These are phyloP conservation scores for Lomographa bimaculata DNA, from an alignment of 2,888 invertebrate genomes.

Conservation along the genomic window DNA sequence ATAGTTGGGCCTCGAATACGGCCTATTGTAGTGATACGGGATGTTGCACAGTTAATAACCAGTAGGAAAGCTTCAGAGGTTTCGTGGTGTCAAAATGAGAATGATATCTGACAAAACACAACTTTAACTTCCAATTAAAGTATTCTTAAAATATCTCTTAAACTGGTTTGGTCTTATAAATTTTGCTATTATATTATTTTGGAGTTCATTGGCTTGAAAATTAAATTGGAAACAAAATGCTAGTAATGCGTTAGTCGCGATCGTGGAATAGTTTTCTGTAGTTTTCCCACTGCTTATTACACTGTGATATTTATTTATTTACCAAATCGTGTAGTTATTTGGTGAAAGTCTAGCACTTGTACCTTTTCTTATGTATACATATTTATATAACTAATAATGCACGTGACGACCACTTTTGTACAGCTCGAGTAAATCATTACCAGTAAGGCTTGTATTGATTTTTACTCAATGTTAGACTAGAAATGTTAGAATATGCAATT, in stretches of 20 bases:
- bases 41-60: conserved; percentile 3
- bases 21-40: conserved; percentile 13
- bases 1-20: conserved; percentile 9
- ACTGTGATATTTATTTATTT: conserved; percentile 31
- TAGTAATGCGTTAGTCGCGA: too few relatives aligned
- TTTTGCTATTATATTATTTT: too few relatives aligned
- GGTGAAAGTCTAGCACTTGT: conserved; percentile 32
- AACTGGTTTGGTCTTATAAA: too few relatives aligned
- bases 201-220: too few relatives aligned
- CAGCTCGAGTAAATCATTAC: conserved; percentile 16
- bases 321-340: conserved; percentile 32
- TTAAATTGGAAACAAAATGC: too few relatives aligned
- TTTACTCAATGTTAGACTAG: conserved; percentile 15
- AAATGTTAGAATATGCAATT: conserved; percentile 14
- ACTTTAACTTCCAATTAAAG: too few relatives aligned
- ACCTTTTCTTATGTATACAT: conserved; percentile 32
- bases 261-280: background rate
- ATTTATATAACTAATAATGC: conserved; percentile 27
- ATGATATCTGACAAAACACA: too few relatives aligned
- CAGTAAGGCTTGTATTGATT: conserved; percentile 13
- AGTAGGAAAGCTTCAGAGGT: conserved; percentile 3
- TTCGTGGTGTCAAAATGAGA: too few relatives aligned
- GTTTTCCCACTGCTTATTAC: conserved; percentile 12
- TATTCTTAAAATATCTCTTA: too few relatives aligned
- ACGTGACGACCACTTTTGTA: conserved; percentile 23